These are phyloP conservation scores for Helostoma temminkii DNA, from an alignment of 2,797 vertebrate species.

Conservation along the genomic window DNA sequence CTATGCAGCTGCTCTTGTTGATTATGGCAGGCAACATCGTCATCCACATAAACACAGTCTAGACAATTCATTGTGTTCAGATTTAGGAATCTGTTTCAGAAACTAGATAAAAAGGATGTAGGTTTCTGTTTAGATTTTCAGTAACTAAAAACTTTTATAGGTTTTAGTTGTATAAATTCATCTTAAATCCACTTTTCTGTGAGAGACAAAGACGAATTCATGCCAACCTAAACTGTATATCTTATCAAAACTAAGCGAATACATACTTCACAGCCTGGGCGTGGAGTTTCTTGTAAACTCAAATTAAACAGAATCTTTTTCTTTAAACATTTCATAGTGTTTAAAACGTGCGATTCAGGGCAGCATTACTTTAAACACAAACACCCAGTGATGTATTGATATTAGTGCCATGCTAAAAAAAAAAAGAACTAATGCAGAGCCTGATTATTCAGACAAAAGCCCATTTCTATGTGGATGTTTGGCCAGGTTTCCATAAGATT, in stretches of 20 bases:
- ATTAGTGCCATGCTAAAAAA: not conserved
- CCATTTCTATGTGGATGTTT: not conserved
- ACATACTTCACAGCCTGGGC: not conserved
- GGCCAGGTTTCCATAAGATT: not conserved
- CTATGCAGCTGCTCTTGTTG: conserved; percentile 9
- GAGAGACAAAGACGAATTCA: no score
- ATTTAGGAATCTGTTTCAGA: conserved; percentile 27
- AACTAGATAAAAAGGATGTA: conserved; percentile 38
- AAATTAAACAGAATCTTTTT: not conserved
- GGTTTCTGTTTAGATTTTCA: conserved; percentile 48
- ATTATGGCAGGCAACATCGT: conserved; percentile 34
- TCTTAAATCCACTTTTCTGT: no score
- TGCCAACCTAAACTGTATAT: not conserved
- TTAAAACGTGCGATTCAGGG: conserved; percentile 6
- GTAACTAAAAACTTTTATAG: conserved; percentile 7
- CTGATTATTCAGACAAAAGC: conserved; percentile 22
- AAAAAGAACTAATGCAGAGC: conserved; percentile 11
- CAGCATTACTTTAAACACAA: conserved; percentile 23
- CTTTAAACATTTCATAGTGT: conserved; percentile 21
- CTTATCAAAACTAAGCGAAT: conserved; percentile 11
- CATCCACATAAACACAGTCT: conserved; percentile 64
- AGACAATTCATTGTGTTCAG: conserved; percentile 34
- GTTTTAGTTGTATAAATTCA: not conserved
- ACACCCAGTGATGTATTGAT: conserved; percentile 15
- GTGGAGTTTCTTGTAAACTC: conserved; percentile 22